Evolutionary conservation across 1,140 invertebrate species (phyloP), one percentile per base, ranked within the genome.

Genomic region (Platyura marginata): DNA sequence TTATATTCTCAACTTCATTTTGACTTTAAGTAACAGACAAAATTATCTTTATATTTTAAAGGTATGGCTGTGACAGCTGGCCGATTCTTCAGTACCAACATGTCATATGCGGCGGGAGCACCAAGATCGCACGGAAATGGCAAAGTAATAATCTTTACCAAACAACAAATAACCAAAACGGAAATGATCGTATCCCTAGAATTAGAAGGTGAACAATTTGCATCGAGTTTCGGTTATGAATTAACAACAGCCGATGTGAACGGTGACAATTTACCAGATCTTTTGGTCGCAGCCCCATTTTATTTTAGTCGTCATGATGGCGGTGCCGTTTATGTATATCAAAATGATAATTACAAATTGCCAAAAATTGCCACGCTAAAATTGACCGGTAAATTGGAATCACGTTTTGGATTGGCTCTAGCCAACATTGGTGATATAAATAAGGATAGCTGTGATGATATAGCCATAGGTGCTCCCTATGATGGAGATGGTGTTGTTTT

Each of bases 381-480:
- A 55, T 50, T 86, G 5, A 75, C 73, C 9, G 82, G 83, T 3
- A 71, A 75, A 40, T 55, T 66, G 34, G 81, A 86, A 61, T 85
- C 81, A 35, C 75, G 84, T 46, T 94, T 91, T 62, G 89, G 89
- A 4, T 78, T 91, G 48, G 71, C 91, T 0, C 66, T 96, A 44
- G 73, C 88, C 2, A 81, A 80, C 54, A 62, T 89, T 19, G 87
- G 88, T 23, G 91, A 96, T 61, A 67, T 96, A 8, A 94, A 96
- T 57, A 84, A 83, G 61, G 91, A 95, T 60, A 78, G 79, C 1
- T 89, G 74, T 54, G 80, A 84, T 51, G 91, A 95, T 59, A 65
- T 95, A 37, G 89, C 87, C 0, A 75, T 95, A 42, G 91, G 91
- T 15, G 89, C 90, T 19, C 91, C 90, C 0, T 94, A 92, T 56